These are phyloP conservation scores for Leucophenga varia DNA, from an alignment of 1,140 invertebrate genomes.

Conservation along the genomic window DNA sequence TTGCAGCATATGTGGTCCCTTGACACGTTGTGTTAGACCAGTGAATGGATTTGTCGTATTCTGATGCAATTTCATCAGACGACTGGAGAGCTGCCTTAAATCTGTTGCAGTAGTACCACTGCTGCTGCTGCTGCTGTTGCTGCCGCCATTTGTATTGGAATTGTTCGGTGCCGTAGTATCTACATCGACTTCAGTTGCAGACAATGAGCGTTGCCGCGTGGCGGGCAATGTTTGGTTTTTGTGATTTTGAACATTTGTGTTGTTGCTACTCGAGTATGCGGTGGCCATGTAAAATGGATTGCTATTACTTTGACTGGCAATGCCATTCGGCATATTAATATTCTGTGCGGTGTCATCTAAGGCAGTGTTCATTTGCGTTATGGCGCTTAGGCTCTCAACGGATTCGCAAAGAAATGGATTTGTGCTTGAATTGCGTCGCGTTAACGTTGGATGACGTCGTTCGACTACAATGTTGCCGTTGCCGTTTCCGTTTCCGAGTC, in stretches of 20 bases:
- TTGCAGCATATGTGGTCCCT: conserved; percentile 48
- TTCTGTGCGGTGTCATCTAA: too few relatives aligned
- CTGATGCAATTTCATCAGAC: conserved; percentile 26
- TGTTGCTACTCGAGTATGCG: too few relatives aligned
- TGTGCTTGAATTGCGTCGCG: conserved; percentile 45
- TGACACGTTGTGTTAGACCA: conserved; percentile 36
- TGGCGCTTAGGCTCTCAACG: conserved; percentile 15
- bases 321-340: too few relatives aligned
- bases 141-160: too few relatives aligned
- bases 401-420: conserved; percentile 52
- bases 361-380: conserved; percentile 15
- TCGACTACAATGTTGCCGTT: background rate
- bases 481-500: background rate
- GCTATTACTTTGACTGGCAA: too few relatives aligned
- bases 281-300: too few relatives aligned
- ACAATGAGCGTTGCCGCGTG: too few relatives aligned
- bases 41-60: conserved; percentile 44
- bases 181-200: too few relatives aligned
- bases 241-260: too few relatives aligned
- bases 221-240: too few relatives aligned
- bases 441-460: conserved; percentile 22
- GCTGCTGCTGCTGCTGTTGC: too few relatives aligned
- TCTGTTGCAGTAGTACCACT: background rate
- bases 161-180: too few relatives aligned
- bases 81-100: conserved; percentile 22